A percentile compares a stretch with the other conserved stretches of the same genome.
Evolutionary conservation across 2,888 invertebrate genomes (phyloP).

Genomic region (Melipona beecheii): DNA sequence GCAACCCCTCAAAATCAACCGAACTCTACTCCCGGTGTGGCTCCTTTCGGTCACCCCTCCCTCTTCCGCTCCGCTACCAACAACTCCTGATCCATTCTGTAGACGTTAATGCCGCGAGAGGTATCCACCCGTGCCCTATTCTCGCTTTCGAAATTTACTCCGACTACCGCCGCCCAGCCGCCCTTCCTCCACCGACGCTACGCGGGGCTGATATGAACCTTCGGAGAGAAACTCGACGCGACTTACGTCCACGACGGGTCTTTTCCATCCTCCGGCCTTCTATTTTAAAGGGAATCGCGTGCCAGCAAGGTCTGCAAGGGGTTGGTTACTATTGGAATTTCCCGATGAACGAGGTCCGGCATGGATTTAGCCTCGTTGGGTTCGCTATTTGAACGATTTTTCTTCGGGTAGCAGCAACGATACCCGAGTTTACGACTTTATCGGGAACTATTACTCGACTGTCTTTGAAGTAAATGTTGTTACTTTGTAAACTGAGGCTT

Average conservation of each 20-base stretch:
- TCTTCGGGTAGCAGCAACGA: background rate
- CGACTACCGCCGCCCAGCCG: slow-evolving; percentile 75
- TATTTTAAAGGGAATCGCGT: background rate
- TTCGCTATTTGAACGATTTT: background rate
- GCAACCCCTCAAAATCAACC: slow-evolving; percentile 84
- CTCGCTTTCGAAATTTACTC: slow-evolving; percentile 77
- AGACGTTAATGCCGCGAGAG: slow-evolving; percentile 85
- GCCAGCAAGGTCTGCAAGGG: background rate
- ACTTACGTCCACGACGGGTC: background rate
- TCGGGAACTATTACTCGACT: too few species aligned
- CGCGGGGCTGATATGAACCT: slow-evolving; percentile 59
- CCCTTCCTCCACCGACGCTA: slow-evolving; percentile 69
- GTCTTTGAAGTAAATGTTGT: too few species aligned
- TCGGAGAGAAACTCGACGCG: background rate
- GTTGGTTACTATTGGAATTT: background rate
- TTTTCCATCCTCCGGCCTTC: background rate
- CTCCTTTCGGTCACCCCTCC: slow-evolving; percentile 61
- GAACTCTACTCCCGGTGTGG: slow-evolving; percentile 66
- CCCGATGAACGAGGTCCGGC: background rate
- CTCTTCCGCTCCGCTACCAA: slow-evolving; percentile 83
- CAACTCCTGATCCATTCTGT: slow-evolving; percentile 84
- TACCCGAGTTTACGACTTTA: too few species aligned
- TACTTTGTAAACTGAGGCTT: too few species aligned
- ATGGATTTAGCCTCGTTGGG: background rate
- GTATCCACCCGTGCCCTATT: slow-evolving; percentile 74